Percentiles rank a stretch among this genome's conserved stretches.
Evolutionary conservation across 2,797 vertebrate genomes (phyloP).

Genomic region (Okamejei kenojei): DNA sequence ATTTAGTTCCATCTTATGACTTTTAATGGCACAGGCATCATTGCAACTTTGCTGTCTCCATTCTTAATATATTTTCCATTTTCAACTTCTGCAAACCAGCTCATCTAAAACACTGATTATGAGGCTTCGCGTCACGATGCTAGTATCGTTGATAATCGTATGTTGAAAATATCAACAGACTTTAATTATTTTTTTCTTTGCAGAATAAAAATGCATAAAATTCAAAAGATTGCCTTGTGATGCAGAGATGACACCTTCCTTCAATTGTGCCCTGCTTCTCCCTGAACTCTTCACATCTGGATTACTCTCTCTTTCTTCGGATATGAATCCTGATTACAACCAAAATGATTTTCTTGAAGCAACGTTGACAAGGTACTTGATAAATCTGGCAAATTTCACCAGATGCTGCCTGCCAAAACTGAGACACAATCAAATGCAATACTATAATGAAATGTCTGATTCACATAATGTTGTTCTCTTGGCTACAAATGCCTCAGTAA

Average conservation of each 20-base stretch:
- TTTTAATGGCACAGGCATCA: too few species aligned
- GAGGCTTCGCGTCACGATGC: background rate
- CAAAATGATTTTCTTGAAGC: background rate
- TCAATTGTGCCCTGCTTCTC: background rate
- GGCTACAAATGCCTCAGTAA: background rate
- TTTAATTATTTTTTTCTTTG: too few species aligned
- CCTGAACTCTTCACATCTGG: background rate
- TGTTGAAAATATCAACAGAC: too few species aligned
- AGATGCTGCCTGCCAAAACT: background rate
- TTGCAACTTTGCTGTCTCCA: too few species aligned
- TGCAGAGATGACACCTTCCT: background rate
- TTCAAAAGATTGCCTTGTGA: background rate
- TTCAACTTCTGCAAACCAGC: too few species aligned
- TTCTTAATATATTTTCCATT: too few species aligned
- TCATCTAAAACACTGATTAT: background rate
- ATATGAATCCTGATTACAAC: background rate
- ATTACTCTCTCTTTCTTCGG: background rate
- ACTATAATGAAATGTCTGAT: background rate
- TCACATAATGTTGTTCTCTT: background rate
- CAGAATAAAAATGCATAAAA: background rate
- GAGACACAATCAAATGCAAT: background rate
- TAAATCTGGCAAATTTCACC: background rate
- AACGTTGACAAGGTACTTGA: background rate
- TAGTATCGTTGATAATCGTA: background rate
- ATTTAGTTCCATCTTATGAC: too few species aligned